Base-by-base conservation (phyloP, 1,140 invertebrate genomes). In the Meteorus sp. region DNA sequence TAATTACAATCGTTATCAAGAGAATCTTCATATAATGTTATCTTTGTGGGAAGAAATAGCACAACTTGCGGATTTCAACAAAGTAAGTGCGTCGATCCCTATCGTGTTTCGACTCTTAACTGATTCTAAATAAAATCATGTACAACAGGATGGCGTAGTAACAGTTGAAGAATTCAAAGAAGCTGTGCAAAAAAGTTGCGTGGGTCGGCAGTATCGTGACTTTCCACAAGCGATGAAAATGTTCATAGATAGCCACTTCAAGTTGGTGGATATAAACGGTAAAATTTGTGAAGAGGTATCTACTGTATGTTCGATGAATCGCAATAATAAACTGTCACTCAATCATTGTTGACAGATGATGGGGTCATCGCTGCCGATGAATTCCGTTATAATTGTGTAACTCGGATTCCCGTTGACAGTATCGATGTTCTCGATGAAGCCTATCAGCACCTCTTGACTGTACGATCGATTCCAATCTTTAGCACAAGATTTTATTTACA, bases 11-110 rank as follows among this genome's bases (percentile, higher is more conserved):
- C 81, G 85, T 9, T 83, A 90, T 56, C 86, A 88, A 68, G 89
- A 90, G 69, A 90, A 91, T 76, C 84, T 90, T 68, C 88, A 91
- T 69, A 83, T 92, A 31, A 92, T 92, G 90, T 74, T 85, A 7
- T 89, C 89, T 61, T 79, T 93, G 3, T 93, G 90, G 90, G 89
- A 91, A 62, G 90, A 93, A 80, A 90, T 93, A 60, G 84, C 90
- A 1, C 86, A 90, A 63, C 79, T 93, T 59, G 89, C 89, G 11
- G 90, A 93, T 80, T 92, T 91, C 74, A 89, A 93, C 74, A 92
- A 92, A 85, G 90, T 91, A 76, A 48, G 61, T 50, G 6, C 13
- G 9, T 44, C 23, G 9, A 29, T 29, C 9, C 4, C 4, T 52
- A 25, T 31, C 37, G 35, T 22, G 43, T 60, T 48, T 9, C 11